Percentiles rank a stretch among this genome's conserved stretches.
Conservation (phyloP, 2,113 vertebrate genomes). For the Gallinago paraguaiae region DNA sequence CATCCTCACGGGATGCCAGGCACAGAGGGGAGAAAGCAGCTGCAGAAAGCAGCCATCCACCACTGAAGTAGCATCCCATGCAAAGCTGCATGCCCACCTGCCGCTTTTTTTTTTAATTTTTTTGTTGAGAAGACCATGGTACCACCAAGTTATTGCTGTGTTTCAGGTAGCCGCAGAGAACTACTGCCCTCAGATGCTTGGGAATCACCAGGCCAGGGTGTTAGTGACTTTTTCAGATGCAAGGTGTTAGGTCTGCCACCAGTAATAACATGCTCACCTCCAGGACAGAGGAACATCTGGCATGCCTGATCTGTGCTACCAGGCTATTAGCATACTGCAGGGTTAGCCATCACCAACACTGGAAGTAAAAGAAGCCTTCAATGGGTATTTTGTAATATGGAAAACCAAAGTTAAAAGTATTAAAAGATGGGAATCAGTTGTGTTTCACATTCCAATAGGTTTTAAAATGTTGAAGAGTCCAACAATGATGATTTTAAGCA, state of each 20-base stretch:
- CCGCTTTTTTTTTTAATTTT: not conserved
- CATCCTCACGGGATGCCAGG: fast-evolving
- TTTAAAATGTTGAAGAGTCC: not conserved
- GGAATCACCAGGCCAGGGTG: not conserved
- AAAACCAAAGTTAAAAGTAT: not conserved
- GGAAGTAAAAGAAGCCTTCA: not conserved
- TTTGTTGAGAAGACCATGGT: not conserved
- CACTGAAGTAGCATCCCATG: not conserved
- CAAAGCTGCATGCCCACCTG: not conserved
- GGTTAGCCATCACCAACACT: not conserved
- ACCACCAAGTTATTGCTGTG: not conserved
- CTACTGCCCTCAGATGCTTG: not conserved
- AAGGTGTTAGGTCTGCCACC: not conserved
- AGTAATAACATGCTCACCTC: not conserved
- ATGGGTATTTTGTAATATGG: not conserved
- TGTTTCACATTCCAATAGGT: not conserved
- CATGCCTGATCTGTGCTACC: not conserved
- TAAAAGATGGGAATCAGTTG: not conserved
- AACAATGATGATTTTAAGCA: not conserved
- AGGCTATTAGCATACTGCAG: not conserved
- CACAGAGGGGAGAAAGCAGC: not conserved
- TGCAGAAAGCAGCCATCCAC: not conserved
- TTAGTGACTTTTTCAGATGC: not conserved
- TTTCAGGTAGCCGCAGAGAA: not conserved
- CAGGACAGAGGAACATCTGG: not conserved